These are phyloP conservation scores for Drosophila merina DNA, from an alignment of 2,888 invertebrate genomes.

Conservation along the genomic window DNA sequence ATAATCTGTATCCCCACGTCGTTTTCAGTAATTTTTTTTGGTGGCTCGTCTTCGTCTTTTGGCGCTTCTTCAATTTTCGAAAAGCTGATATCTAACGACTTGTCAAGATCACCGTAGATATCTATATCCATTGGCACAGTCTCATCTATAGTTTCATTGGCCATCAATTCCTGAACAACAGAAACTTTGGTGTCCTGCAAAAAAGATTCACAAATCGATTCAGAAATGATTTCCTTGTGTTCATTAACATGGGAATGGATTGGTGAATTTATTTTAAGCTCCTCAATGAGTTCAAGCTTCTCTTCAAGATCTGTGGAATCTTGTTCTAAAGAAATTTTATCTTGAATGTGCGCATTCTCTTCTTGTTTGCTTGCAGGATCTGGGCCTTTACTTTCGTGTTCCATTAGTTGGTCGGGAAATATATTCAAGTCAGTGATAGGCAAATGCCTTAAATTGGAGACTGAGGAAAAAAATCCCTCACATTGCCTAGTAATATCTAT, in stretches of 20 bases:
- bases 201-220: neutral
- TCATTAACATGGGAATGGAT: neutral
- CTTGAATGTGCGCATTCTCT: neutral
- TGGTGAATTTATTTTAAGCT: neutral
- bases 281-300: neutral
- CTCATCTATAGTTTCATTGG: conserved; percentile 1
- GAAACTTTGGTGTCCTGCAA: neutral
- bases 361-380: neutral
- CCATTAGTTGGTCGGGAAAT: neutral
- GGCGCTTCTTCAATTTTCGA: neutral
- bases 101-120: conserved; percentile 1
- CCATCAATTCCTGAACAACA: neutral
- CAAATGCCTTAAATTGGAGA: neutral
- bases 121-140: neutral
- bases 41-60: neutral
- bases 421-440: conserved; percentile 1
- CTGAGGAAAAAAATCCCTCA: neutral
- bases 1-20: conserved; percentile 55
- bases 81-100: neutral
- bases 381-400: neutral
- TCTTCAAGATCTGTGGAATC: neutral
- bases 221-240: neutral
- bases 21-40: neutral
- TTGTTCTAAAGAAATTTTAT: neutral
- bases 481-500: neutral